Conservation (phyloP, 1,140 invertebrate genomes). For the Trichogramma pretiosum region DNA sequence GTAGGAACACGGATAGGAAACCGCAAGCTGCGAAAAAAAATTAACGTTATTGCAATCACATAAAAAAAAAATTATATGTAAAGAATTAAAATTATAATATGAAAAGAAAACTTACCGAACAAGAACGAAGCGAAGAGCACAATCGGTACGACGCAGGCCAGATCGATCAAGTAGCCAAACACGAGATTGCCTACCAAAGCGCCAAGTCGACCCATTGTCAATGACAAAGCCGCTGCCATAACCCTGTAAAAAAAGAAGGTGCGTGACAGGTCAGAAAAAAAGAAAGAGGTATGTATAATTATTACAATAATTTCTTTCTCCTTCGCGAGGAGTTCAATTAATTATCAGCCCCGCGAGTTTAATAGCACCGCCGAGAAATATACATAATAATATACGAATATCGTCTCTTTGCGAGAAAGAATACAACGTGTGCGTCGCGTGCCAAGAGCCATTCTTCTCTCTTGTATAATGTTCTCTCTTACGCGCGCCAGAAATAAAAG, state of each 20-base stretch:
- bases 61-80: neutral
- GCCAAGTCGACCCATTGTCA: slow-evolving; percentile 63
- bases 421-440: neutral
- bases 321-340: no score
- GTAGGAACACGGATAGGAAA: slow-evolving; percentile 56
- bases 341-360: no score
- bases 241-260: no score
- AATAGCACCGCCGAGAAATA: no score
- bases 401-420: no score
- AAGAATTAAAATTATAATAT: slow-evolving; percentile 8
- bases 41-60: neutral
- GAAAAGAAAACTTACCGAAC: slow-evolving; percentile 49
- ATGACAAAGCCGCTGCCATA: slow-evolving; percentile 64
- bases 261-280: no score
- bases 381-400: no score
- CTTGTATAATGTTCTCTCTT: neutral
- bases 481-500: neutral
- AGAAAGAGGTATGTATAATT: no score
- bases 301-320: no score
- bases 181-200: slow-evolving; percentile 58
- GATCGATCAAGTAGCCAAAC: slow-evolving; percentile 63
- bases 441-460: neutral
- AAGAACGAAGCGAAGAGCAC: slow-evolving; percentile 59
- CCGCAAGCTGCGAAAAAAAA: slow-evolving; percentile 49
- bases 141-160: slow-evolving; percentile 62